Base-by-base conservation (phyloP, 2,888 invertebrate species). In the Cephus pygmeus region DNA sequence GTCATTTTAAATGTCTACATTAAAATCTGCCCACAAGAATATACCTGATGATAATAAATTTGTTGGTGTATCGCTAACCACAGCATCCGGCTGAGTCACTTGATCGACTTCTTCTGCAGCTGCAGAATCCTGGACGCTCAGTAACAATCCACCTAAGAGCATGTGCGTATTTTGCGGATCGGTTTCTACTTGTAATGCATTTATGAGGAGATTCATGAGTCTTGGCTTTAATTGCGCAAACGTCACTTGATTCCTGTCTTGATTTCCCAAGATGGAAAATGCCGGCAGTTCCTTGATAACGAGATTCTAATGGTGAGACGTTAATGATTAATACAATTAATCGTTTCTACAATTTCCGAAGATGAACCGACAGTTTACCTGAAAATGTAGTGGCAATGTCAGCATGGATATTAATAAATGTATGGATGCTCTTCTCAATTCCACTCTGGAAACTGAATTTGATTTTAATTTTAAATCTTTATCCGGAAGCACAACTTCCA, bases 381-480 rank as follows among this genome's bases (percentile, higher is more conserved):
- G 96, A 90, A 98, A 99, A 92, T 99, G 98, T 79, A 98, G 94
- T 0, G 99, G 99, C 87, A 99, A 94, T 31, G 97, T 96, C 81
- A 99, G 93, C 91, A 99, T 94, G 1, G 99, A 99, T 83, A 98
- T 92, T 34, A 99, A 93, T 76, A 98, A 93, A 88, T 98, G 97
- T 81, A 98, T 98, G 40, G 98, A 97, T 2, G 99, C 97, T 85
- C 97, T 95, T 81, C 99, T 94, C 79, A 99, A 92, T 88, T 97
- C 97, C 1, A 95, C 94, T 91, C 95, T 95, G 81, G 96, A 95
- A 83, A 95, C 93, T 79, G 93, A 89, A 23, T 94, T 95, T 68
- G 95, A 94, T 86, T 95, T 96, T 73, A 97, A 92, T 90, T 95
- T 96, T 12, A 96, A 92, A 88, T 97, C 97, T 87, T 96, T 96